A percentile compares a stretch with the other conserved stretches of the same genome.
Evolutionary conservation across 1,140 invertebrate genomes (phyloP).

Genomic region (Lepidurus arcticus): DNA sequence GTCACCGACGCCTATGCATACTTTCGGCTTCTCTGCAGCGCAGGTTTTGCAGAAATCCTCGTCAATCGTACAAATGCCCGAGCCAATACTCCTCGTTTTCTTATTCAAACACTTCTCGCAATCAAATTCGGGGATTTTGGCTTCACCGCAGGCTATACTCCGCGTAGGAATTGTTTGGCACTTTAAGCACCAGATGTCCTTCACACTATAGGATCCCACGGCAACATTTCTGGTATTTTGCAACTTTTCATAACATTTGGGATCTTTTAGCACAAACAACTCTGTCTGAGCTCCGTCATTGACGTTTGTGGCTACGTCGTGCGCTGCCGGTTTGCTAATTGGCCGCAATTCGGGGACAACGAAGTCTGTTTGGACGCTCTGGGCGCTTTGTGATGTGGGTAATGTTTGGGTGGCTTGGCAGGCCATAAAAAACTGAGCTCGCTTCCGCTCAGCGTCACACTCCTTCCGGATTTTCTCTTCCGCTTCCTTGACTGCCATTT

Average conservation of each 20-base stretch:
- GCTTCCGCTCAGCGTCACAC: not conserved
- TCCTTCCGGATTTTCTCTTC: not conserved
- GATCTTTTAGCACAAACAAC: not conserved
- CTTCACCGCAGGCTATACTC: conserved; percentile 48
- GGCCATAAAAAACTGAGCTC: conserved; percentile 14
- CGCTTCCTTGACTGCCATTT: conserved; percentile 17
- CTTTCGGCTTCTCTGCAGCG: conserved; percentile 38
- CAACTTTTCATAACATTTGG: not conserved
- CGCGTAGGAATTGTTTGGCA: conserved; percentile 38
- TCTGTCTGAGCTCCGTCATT: not conserved
- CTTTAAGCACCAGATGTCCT: conserved; percentile 11
- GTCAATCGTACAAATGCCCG: conserved; percentile 40
- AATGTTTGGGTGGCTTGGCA: not conserved
- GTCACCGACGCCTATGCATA: conserved; percentile 43
- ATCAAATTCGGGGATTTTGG: conserved; percentile 45
- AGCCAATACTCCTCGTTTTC: conserved; percentile 45
- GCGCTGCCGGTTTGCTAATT: not conserved
- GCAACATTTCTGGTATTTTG: not conserved
- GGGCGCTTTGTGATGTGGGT: not conserved
- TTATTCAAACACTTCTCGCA: conserved; percentile 50
- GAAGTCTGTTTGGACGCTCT: not conserved
- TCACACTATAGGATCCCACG: not conserved
- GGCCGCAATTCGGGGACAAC: not conserved
- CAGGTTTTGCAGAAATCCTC: conserved; percentile 36
- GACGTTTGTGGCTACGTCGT: not conserved